Conservation (phyloP, 2,797 vertebrate genomes). For the Triplophysa yarkandensis region DNA sequence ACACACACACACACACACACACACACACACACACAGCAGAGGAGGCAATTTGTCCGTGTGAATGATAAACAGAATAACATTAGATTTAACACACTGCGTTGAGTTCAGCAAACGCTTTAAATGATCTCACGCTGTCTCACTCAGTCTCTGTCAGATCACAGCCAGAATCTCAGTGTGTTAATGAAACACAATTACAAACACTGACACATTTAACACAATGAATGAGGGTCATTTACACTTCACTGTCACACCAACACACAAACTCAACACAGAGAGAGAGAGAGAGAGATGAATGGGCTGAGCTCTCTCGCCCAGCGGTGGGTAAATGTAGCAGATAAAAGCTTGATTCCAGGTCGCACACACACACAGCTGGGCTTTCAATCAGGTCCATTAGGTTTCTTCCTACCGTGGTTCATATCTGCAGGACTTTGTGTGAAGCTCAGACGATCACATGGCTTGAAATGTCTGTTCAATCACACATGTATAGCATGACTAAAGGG, state of each 20-base stretch:
- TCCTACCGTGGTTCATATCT: background rate
- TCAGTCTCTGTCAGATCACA: conserved; percentile 38
- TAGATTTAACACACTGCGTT: conserved; percentile 10
- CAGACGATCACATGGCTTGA: conserved; percentile 3
- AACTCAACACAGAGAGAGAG: conserved; percentile 7
- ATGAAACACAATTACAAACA: conserved; percentile 33
- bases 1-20: background rate
- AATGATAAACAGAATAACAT: background rate
- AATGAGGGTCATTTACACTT: conserved; percentile 45
- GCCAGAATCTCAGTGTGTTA: conserved; percentile 18
- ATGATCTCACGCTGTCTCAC: conserved; percentile 37
- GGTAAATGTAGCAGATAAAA: conserved; percentile 19
- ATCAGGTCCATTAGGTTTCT: conserved; percentile 5
- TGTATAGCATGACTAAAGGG: conserved; percentile 65
- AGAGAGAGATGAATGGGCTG: too few relatives aligned
- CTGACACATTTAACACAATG: conserved; percentile 30
- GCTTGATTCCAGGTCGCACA: background rate
- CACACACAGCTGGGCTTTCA: conserved; percentile 8
- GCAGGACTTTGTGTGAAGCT: conserved; percentile 24
- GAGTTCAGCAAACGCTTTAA: conserved; percentile 8
- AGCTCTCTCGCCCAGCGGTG: conserved; percentile 13
- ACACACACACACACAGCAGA: background rate
- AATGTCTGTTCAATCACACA: conserved; percentile 15
- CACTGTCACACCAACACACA: conserved; percentile 33
- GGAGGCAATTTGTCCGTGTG: background rate